Conservation (phyloP, 2,797 vertebrate genomes). For the Scyliorhinus canicula region DNA sequence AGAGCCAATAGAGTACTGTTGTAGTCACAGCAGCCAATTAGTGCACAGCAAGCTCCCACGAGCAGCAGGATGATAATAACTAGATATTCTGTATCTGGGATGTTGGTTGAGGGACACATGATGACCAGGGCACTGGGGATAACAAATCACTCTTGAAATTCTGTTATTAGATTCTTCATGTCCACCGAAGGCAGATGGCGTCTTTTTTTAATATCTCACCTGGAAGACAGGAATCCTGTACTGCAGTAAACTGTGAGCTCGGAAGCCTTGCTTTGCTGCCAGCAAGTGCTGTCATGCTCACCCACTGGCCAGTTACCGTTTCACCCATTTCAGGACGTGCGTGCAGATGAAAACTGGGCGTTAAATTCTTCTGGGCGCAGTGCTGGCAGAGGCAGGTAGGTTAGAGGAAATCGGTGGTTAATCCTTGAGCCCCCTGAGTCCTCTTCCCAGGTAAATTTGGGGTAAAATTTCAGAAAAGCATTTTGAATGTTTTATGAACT, state of each 20-base stretch:
- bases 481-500: background rate
- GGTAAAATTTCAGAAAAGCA: background rate
- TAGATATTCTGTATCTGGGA: background rate
- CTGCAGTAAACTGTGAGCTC: background rate
- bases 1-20: background rate
- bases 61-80: background rate
- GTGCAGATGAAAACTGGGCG: background rate
- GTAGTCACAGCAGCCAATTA: background rate
- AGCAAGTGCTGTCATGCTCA: background rate
- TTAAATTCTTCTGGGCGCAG: background rate
- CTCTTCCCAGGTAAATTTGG: background rate
- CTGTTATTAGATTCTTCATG: background rate
- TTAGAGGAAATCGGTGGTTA: background rate
- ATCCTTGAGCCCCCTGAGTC: background rate
- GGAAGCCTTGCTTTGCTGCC: background rate
- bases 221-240: background rate
- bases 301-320: background rate
- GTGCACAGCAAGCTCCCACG: background rate
- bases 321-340: background rate
- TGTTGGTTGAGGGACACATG: background rate
- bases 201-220: background rate
- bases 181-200: background rate
- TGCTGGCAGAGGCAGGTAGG: background rate
- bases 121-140: background rate
- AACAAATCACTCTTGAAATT: background rate